Evolutionary conservation across 2,113 vertebrate species (phyloP), one percentile per base, ranked within the genome.

Genomic region (Syrrhaptes paradoxus): DNA sequence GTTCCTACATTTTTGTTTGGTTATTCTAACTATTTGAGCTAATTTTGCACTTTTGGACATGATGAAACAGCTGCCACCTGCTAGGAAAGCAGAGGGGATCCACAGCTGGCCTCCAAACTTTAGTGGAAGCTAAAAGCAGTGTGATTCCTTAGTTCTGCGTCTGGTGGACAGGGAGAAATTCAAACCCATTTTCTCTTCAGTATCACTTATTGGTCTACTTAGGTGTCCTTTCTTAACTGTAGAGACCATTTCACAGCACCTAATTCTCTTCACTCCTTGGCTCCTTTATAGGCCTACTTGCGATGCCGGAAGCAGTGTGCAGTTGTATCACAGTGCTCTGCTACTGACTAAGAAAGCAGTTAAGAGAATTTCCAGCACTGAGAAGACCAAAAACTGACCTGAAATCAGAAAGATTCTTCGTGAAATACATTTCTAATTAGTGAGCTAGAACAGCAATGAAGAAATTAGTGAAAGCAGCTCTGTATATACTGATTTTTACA

Each of bases 41-140:
- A 93, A 88, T 78, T 86, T 89, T 86, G 75, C 28, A 26, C 67
- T 86, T 88, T 76, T 76, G 43, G 52, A 86, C 58, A 67, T 16
- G 85, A 86, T 54, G 85, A 83, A 91, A 93, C 72, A 93, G 80
- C 72, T 89, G 80, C 36, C 67, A 91, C 67, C 87, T 95, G 67
- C 76, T 86, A 83, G 67, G 76, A 75, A 75, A 79, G 29, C 32
- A 59, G 20, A 66, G 36, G 20, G 38, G 17, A 71, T 86, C 43
- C 21, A 13, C 20, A 54, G n/a, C 36, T 24, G 34, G 36, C 29
- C 22, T 85, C 70, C 25, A 67, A 90, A 87, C 19, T 58, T 72
- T 17, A 59, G 22, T 21, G 17, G 72, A 86, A 31, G 13, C 51
- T 43, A 74, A 55, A 76, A 58, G 25, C 29, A 66, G 15, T 29